phyloP scores from a whole-genome alignment of 2,888 invertebrate genomes.

The Nemurella pictetii region DNA sequence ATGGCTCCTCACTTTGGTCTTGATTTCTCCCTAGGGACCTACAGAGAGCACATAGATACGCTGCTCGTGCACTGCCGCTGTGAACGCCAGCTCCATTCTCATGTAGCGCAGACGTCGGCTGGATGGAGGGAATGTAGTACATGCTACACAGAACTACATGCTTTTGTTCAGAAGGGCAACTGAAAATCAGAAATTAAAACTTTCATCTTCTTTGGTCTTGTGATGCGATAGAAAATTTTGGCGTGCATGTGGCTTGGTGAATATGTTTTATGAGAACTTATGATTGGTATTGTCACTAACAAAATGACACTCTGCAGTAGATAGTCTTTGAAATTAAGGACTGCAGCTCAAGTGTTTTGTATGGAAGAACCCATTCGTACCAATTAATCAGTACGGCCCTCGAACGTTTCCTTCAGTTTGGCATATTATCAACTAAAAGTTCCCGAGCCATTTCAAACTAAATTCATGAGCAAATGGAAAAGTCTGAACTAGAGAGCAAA shows the following conservation, averaged over 20 bases:
- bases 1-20: slow-evolving; percentile 50
- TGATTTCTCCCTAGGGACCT: slow-evolving; percentile 50
- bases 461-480: slow-evolving; percentile 17
- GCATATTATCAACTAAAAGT: slow-evolving; percentile 26
- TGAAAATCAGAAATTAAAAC: slow-evolving; percentile 41
- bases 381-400: background rate
- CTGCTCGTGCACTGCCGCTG: background rate
- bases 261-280: no score
- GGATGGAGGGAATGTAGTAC: background rate
- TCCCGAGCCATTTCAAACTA: slow-evolving; percentile 2
- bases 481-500: slow-evolving; percentile 16
- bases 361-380: background rate
- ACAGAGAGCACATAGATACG: slow-evolving; percentile 38
- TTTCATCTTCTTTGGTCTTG: background rate
- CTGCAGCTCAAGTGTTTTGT: background rate
- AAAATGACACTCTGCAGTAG: no score
- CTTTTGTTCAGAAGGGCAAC: slow-evolving; percentile 8
- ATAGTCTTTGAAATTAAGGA: no score
- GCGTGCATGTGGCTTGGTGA: background rate
- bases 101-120: background rate
- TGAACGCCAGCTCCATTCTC: background rate
- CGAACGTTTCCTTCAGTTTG: background rate
- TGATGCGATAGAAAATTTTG: background rate
- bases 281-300: no score
- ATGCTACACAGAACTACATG: background rate